These are phyloP conservation scores for Heterodera schachtii DNA, from an alignment of 1,140 invertebrate genomes.

Conservation along the genomic window DNA sequence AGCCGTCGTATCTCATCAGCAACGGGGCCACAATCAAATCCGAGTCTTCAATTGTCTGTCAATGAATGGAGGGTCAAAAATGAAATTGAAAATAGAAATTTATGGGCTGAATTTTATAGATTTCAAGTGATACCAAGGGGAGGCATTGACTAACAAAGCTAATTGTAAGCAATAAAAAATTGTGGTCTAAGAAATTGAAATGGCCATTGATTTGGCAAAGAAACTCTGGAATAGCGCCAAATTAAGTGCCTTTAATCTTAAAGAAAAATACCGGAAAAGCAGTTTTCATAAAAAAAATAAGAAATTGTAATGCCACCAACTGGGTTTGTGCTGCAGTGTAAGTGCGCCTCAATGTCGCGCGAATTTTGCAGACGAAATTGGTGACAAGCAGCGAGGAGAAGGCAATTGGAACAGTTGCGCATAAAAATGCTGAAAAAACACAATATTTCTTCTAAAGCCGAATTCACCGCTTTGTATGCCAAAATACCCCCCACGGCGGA, in stretches of 20 bases:
- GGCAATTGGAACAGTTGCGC: constrained; percentile 21
- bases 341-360: constrained; percentile 17
- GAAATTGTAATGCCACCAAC: neutral
- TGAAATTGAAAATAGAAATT: neutral
- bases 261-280: too few relatives aligned
- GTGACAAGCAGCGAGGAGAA: constrained; percentile 25
- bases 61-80: neutral
- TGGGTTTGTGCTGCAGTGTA: constrained; percentile 21
- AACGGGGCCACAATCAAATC: constrained; percentile 24
- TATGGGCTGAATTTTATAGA: neutral
- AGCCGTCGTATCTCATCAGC: constrained; percentile 25
- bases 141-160: too few relatives aligned
- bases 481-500: neutral
- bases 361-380: constrained; percentile 25
- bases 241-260: too few relatives aligned
- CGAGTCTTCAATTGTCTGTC: constrained; percentile 25
- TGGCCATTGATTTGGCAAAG: too few relatives aligned
- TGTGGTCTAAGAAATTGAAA: too few relatives aligned
- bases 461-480: too few relatives aligned
- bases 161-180: too few relatives aligned
- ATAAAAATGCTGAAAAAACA: constrained; percentile 18
- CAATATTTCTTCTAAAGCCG: too few relatives aligned
- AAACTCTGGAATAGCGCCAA: too few relatives aligned
- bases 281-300: too few relatives aligned
- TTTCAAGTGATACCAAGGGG: too few relatives aligned